Evolutionary conservation across 2,888 invertebrate species (phyloP), one percentile per base, ranked within the genome.

Genomic region (Perizoma affinitatum): DNA sequence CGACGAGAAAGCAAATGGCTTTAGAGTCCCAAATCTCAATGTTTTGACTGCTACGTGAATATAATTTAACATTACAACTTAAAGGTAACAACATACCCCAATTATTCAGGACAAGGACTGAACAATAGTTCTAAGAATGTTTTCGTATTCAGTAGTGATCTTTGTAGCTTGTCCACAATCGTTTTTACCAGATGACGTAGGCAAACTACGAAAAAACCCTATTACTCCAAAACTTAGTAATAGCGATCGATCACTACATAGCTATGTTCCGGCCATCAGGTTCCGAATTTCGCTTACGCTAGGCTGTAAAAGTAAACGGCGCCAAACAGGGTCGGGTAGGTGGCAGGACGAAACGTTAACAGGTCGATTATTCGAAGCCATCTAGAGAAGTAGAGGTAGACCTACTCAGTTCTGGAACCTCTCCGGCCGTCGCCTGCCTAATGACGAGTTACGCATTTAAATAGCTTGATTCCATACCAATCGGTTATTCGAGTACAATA

Each of bases 391-490:
- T 45, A 22, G n/a, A n/a, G 22, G 22, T 22, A 22, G 22, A 22
- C 22, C 22, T 22, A 63, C 58, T 58, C 41, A 78, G 79, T 78
- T 82, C 76, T 74, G 81, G 75, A 58, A 62, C 75, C 75, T 45
- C 77, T 78, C 47, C 78, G 76, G 74, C 74, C 76, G 70, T 76
- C 73, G 78, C 80, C 77, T 75, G 75, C 83, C 85, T 90, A 88
- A 90, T 91, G 88, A 88, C 84, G 87, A 87, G 85, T 83, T 84
- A 82, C 89, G 88, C 86, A 91, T 90, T 90, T 87, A 90, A 89
- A 91, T 88, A 83, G 83, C 84, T 84, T 83, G 78, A 77, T 86
- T 85, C 78, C 77, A 74, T 72, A 79, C 76, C 80, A 78, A 86
- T 84, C 83, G 80, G 71, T 73, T 83, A 80, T 82, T 69, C 75